phyloP scores from a whole-genome alignment of 92 coral and sea anemone species.

The Porites lobata region DNA sequence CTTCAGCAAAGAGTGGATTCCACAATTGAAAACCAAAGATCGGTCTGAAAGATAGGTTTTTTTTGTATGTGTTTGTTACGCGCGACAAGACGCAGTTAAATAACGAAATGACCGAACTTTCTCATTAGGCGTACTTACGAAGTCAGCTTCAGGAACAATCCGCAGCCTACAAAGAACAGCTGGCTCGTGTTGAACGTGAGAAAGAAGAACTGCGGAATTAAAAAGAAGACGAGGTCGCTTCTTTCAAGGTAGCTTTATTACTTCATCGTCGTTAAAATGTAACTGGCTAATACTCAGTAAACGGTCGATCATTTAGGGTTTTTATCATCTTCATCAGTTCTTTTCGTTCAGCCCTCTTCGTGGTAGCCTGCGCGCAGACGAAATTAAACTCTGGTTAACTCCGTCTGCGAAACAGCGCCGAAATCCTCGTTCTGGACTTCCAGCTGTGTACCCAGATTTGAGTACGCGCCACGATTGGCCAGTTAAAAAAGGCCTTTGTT shows the following conservation, averaged over 20 bases:
- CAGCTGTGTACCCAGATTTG: too few species aligned
- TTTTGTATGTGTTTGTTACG: not conserved
- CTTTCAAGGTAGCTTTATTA: slow-evolving; percentile 80
- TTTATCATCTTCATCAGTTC: too few species aligned
- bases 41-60: not conserved
- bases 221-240: slow-evolving; percentile 93
- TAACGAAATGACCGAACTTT: not conserved
- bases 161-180: slow-evolving; percentile 65
- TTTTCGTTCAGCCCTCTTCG: too few species aligned
- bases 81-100: not conserved
- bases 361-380: too few species aligned
- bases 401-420: too few species aligned
- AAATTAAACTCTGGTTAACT: too few species aligned
- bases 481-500: too few species aligned
- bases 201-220: slow-evolving; percentile 76
- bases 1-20: too few species aligned
- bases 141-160: slow-evolving; percentile 77
- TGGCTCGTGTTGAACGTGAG: slow-evolving; percentile 75
- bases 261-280: not conserved
- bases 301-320: not conserved
- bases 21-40: not conserved
- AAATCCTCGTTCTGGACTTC: too few species aligned
- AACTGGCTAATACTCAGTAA: not conserved
- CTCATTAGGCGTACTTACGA: slow-evolving; percentile 62
- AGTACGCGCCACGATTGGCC: too few species aligned